Conservation (phyloP, 2,113 vertebrate species). For the Ploceus nigricollis region DNA sequence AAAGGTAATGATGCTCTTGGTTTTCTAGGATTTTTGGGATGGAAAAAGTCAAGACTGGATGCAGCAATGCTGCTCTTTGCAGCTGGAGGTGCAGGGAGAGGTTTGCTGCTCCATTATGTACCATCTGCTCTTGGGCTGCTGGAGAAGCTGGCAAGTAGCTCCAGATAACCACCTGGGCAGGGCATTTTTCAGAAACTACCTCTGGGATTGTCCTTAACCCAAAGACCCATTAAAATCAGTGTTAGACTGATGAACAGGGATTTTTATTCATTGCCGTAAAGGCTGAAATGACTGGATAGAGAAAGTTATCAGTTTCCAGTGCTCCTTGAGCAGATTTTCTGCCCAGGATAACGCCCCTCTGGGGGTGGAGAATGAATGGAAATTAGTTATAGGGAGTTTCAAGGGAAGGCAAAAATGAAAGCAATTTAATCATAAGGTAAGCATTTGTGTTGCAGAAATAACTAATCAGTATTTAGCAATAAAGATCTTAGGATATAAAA, state of each 20-base stretch:
- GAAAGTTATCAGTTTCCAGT: not conserved
- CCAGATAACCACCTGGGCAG: not conserved
- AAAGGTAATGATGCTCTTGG: not conserved
- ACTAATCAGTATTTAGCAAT: not conserved
- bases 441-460: not conserved
- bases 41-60: not conserved
- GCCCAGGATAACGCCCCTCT: not conserved
- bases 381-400: not conserved
- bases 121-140: not conserved
- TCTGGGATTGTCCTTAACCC: not conserved
- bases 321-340: not conserved
- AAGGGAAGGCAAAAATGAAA: not conserved
- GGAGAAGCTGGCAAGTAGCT: not conserved
- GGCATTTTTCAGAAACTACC: not conserved
- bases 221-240: not conserved
- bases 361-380: not conserved
- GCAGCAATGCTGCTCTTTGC: not conserved
- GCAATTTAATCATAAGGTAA: not conserved
- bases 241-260: not conserved
- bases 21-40: not conserved
- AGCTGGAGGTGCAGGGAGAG: not conserved
- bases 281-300: not conserved
- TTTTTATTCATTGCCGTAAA: not conserved
- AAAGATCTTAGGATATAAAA: not conserved
- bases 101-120: rapidly evolving